A percentile compares a stretch with the other conserved stretches of the same genome.
Conservation (phyloP, 1,140 invertebrate species). For the Melitaea cinxia region DNA sequence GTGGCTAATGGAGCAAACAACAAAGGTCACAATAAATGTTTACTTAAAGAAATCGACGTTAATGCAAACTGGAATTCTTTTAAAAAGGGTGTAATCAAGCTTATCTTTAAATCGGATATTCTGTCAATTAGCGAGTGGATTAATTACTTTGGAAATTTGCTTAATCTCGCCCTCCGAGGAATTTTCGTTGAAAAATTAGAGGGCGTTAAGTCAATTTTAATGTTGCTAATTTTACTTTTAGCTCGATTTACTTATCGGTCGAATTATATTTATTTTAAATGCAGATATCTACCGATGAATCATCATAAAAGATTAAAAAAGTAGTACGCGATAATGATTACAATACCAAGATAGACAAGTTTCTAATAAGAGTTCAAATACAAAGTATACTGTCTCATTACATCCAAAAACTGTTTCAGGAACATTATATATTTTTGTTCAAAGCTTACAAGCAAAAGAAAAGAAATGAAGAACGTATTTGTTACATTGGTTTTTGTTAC, state of each 20-base stretch:
- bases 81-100: constrained; percentile 38
- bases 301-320: too few relatives aligned
- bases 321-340: too few relatives aligned
- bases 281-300: too few relatives aligned
- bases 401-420: too few relatives aligned
- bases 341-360: too few relatives aligned
- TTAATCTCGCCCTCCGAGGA: constrained; percentile 34
- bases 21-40: constrained; percentile 15
- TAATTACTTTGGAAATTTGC: constrained; percentile 47
- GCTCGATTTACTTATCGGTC: neutral
- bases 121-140: constrained; percentile 46
- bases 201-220: constrained; percentile 26
- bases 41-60: constrained; percentile 20
- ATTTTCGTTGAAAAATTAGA: constrained; percentile 27
- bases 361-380: too few relatives aligned
- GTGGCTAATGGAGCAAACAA: neutral
- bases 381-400: too few relatives aligned
- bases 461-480: too few relatives aligned
- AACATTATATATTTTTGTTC: too few relatives aligned
- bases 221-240: constrained; percentile 15
- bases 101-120: constrained; percentile 44
- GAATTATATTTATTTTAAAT: too few relatives aligned
- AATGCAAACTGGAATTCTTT: constrained; percentile 24
- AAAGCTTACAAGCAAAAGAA: too few relatives aligned
- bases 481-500: too few relatives aligned